A percentile compares a stretch with the other conserved stretches of the same genome.
Conservation (phyloP, 2,113 vertebrate species). For the Reinhardtius hippoglossoides region DNA sequence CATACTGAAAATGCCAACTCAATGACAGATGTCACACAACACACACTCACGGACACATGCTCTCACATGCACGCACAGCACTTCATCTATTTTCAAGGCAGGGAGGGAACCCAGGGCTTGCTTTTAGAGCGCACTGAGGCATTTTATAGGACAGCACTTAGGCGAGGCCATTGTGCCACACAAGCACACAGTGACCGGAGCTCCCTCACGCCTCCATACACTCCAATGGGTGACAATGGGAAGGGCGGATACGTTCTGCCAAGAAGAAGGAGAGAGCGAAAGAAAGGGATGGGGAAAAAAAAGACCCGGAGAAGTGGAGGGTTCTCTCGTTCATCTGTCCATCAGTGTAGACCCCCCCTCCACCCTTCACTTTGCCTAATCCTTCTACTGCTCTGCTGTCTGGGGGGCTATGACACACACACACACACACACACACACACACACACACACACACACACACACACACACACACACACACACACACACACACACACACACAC, state of each 20-base stretch:
- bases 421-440: slow-evolving; percentile 27
- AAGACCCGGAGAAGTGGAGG: slow-evolving; percentile 64
- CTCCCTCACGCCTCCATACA: slow-evolving; percentile 79
- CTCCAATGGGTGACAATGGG: slow-evolving; percentile 81
- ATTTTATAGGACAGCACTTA: slow-evolving; percentile 86
- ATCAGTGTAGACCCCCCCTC: slow-evolving; percentile 54
- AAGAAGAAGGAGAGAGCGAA: slow-evolving; percentile 65
- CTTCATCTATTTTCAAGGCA: slow-evolving; percentile 73
- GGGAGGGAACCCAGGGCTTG: slow-evolving; percentile 62
- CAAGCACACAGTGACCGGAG: slow-evolving; percentile 70
- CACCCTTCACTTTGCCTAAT: slow-evolving; percentile 67
- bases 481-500: slow-evolving; percentile 28
- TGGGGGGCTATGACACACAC: slow-evolving; percentile 62
- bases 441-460: slow-evolving; percentile 24
- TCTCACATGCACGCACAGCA: slow-evolving; percentile 55
- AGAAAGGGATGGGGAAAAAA: slow-evolving; percentile 36
- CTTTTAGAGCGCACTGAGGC: slow-evolving; percentile 83
- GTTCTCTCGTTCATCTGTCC: slow-evolving; percentile 70
- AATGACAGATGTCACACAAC: slow-evolving; percentile 67
- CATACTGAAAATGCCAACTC: slow-evolving; percentile 70
- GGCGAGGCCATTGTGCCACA: slow-evolving; percentile 78
- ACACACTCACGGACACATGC: slow-evolving; percentile 51
- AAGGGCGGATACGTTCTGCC: slow-evolving; percentile 78
- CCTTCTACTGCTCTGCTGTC: slow-evolving; percentile 61
- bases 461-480: not conserved